A percentile compares a stretch with the other conserved stretches of the same genome.
Evolutionary conservation across 2,888 invertebrate genomes (phyloP).

Genomic region (Acanthosepion esculentum): DNA sequence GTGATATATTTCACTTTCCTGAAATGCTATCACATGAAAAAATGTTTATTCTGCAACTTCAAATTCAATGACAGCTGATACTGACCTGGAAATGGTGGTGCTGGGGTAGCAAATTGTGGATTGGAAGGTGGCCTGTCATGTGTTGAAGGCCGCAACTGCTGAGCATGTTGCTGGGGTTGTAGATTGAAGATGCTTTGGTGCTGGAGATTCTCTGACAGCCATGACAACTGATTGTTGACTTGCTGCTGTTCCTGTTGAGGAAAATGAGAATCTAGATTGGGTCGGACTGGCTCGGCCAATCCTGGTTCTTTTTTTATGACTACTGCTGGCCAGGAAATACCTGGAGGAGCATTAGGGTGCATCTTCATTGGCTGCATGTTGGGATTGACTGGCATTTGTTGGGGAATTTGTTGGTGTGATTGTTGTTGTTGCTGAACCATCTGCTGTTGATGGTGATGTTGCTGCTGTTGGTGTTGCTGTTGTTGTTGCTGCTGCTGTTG

Average conservation of each 20-base stretch:
- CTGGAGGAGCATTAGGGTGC: not conserved
- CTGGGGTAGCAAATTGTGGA: slow-evolving; percentile 43
- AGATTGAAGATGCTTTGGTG: slow-evolving; percentile 36
- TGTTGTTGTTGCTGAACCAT: not conserved
- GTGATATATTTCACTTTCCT: not conserved
- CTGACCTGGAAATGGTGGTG: slow-evolving; percentile 44
- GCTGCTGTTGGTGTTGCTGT: not conserved
- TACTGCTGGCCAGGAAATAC: slow-evolving; percentile 35
- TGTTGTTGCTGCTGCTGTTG: not conserved
- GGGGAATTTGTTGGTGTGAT: not conserved
- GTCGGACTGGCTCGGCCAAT: slow-evolving; percentile 25
- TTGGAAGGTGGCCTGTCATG: slow-evolving; percentile 43
- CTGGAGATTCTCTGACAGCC: slow-evolving; percentile 3
- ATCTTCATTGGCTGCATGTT: slow-evolving; percentile 36
- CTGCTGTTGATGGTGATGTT: not conserved
- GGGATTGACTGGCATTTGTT: not conserved
- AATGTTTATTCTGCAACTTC: not conserved
- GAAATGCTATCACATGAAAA: not conserved
- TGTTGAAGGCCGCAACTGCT: slow-evolving; percentile 21
- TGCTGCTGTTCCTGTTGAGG: not conserved
- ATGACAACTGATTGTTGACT: slow-evolving; percentile 3
- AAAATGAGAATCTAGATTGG: not conserved
- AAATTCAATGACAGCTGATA: not conserved
- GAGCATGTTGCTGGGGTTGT: slow-evolving; percentile 13
- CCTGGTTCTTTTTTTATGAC: slow-evolving; percentile 40